phyloP scores from a whole-genome alignment of 2,113 vertebrate genomes.

The Romanogobio albipinnatus region DNA sequence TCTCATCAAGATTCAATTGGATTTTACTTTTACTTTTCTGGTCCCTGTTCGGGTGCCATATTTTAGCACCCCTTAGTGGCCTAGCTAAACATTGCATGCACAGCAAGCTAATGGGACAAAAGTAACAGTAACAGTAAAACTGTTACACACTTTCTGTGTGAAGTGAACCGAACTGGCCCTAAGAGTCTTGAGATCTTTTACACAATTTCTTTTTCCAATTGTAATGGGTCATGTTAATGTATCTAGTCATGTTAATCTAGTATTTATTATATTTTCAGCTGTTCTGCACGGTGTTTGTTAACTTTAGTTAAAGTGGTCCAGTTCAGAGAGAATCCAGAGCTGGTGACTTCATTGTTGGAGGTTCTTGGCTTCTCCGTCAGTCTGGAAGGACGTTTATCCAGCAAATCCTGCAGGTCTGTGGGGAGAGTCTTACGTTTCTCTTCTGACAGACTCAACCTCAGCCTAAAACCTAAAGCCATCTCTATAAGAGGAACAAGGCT shows the following conservation, averaged over 20 bases:
- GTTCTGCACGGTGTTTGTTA: not conserved
- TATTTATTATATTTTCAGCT: not conserved
- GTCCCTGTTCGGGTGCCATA: too few species aligned
- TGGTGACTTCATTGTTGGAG: constrained; percentile 24
- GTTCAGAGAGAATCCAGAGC: constrained; percentile 16
- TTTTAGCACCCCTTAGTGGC: too few species aligned
- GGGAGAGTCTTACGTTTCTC: not conserved
- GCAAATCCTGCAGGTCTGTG: not conserved
- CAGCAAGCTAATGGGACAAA: too few species aligned
- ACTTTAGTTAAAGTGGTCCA: not conserved
- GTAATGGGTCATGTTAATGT: too few species aligned
- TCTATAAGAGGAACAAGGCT: constrained; percentile 46
- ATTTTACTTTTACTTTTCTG: too few species aligned
- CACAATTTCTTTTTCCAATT: too few species aligned
- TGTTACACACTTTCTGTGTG: too few species aligned
- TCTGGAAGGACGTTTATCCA: not conserved
- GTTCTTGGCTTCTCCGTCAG: constrained; percentile 29
- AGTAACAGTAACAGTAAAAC: too few species aligned
- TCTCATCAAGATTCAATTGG: too few species aligned
- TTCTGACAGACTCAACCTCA: constrained; percentile 40
- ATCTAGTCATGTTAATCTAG: not conserved
- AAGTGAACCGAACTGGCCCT: too few species aligned
- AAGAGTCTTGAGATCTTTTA: too few species aligned
- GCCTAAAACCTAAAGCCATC: constrained; percentile 27
- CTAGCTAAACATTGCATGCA: too few species aligned